Evolutionary conservation across 2,888 invertebrate species (phyloP), one percentile per base, ranked within the genome.

Genomic region (Ramazzottius varieornatus): DNA sequence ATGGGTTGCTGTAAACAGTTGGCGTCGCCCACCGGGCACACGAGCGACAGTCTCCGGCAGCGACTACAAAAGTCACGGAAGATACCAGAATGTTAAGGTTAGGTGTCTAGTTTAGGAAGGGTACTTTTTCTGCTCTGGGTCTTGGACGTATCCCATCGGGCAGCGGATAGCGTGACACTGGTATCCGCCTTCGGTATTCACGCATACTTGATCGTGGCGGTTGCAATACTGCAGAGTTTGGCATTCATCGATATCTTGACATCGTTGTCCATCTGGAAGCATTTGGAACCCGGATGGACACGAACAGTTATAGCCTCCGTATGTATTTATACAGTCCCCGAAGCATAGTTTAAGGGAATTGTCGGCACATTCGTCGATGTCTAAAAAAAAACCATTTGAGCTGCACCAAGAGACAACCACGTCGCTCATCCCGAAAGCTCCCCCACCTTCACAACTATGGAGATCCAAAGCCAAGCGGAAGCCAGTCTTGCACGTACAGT

Each of bases 161-260:
- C 96, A 96, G 63, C 81, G 79, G 68, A 94, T 86, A 29, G 80
- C 80, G 70, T 88, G 87, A 73, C 94, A 96, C 72, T 88, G 85
- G 78, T 83, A 88, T 66, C 86, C 81, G 1, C 96, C 96, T 67
- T 88, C 80, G 0, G 85, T 88, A 76, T 96, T 96, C 70, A 91
- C 84, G 73, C 96, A 96, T 64, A 87, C 73, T 70, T 85, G 82
- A 68, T 86, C 83, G 0, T 81, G 68, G 0, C 73, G 73, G 20
- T 72, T 70, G 68, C 80, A 80, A 1, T 73, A 72, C 24, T 73
- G 76, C 2, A 77, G 75, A 66, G 77, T 75, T 33, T 74, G 71
- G 72, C 86, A 86, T 75, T 86, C 86, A 72, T 86, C 83, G 67
- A 86, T 81, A 76, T 86, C 86, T 80, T 54, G 20, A 29, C 54